Evolutionary conservation across 2,113 vertebrate species (phyloP), one percentile per base, ranked within the genome.

Genomic region (Cnemophilus loriae): DNA sequence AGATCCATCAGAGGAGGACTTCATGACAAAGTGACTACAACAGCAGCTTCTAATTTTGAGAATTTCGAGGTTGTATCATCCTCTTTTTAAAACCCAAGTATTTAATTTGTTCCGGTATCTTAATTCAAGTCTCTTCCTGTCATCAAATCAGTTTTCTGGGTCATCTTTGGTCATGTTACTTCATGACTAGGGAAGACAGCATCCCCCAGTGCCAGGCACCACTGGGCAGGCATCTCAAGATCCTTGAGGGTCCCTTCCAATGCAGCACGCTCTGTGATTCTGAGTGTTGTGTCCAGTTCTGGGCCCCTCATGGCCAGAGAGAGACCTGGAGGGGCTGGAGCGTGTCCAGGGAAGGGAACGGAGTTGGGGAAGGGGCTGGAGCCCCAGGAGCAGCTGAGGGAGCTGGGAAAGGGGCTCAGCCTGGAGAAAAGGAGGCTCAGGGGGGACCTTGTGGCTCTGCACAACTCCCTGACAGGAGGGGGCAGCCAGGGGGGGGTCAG

Each of bases 251-350:
- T 22, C 18, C 27, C n/a, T 41, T 47, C 23, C 28, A 56, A 23
- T 1, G 0, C 5, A 55, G 11, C 47, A 64, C 13, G 55, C 56
- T 64, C 28, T 55, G 49, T 33, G 41, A 55, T 56, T 47, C 59
- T 74, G 41, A 19, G 7, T 5, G 4, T 4, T 42, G 26, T 15
- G 26, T 2, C 42, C 65, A 35, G 14, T 2, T 22, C 28, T 61
- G 41, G 27, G 3, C 3, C 27, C 1, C 3, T 13, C 28, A 0
- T 2, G 3, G 15, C 9, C 63, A 44, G 5, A 60, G 39, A 44
- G 37, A n/a, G n/a, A 3, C 32, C 22, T 9, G 8, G 17, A 78
- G 37, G 63, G 27, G 27, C 27, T 37, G 53, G 26, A 24, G 32
- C 3, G 0, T 56, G 30, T 8, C 16, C 59, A 85, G 70, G 60